phyloP scores from a whole-genome alignment of 1,140 invertebrate species.

The Meteorus sp. region DNA sequence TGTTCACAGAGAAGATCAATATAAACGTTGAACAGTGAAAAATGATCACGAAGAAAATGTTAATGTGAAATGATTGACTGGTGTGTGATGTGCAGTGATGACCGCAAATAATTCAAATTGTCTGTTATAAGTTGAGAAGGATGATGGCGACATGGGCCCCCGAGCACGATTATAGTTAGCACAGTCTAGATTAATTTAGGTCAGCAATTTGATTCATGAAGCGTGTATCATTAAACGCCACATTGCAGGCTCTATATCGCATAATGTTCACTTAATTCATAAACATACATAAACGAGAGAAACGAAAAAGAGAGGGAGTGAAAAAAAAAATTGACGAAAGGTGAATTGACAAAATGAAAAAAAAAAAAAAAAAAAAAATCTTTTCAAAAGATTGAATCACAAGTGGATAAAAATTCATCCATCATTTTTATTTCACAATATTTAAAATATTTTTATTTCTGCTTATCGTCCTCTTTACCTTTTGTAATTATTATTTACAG shows the following conservation, averaged over 20 bases:
- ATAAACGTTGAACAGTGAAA: neutral
- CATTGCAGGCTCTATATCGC: constrained; percentile 9
- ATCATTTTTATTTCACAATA: too few species aligned
- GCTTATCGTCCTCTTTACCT: too few species aligned
- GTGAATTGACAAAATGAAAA: too few species aligned
- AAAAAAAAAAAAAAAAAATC: too few species aligned
- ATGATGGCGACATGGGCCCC: constrained; percentile 27
- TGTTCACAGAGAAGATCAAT: neutral
- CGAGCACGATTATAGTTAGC: constrained; percentile 34
- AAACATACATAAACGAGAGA: too few species aligned
- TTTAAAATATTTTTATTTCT: too few species aligned
- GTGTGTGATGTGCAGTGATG: constrained; percentile 8
- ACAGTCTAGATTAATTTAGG: constrained; percentile 35
- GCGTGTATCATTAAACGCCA: constrained; percentile 26
- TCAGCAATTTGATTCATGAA: constrained; percentile 33
- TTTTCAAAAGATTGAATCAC: too few species aligned
- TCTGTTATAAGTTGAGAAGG: neutral
- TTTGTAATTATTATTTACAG: too few species aligned
- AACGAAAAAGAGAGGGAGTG: too few species aligned
- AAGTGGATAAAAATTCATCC: too few species aligned
- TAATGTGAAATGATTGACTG: too few species aligned
- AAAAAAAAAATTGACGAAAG: too few species aligned
- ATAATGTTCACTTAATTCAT: neutral
- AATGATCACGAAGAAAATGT: neutral
- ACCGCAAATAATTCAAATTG: constrained; percentile 1